Base-by-base conservation (phyloP, 1,140 invertebrate species). In the Euborellia annulipes region DNA sequence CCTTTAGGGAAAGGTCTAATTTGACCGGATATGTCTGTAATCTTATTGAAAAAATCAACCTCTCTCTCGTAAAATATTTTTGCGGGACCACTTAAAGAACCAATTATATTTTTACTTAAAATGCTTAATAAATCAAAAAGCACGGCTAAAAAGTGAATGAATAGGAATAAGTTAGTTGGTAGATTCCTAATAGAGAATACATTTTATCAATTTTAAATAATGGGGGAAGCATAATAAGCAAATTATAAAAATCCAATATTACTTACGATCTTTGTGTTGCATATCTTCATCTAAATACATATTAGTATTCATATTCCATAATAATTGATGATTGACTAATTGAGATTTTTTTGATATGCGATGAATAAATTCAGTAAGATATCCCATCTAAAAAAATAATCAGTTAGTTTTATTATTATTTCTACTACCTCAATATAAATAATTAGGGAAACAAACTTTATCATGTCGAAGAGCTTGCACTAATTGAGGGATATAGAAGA, bases 241-340 rank as follows among this genome's bases (percentile, higher is more conserved):
- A 27, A 27, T 6, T 6, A 11, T 27, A 37, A 14, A 37, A 47
- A 7, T 9, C 32, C 30, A 19, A 20, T 45, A 41, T 13, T 20
- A 66, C 68, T 71, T 64, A 79, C 82, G 71, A 69, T 98, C 95
- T 64, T 84, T 89, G 27, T 82, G 68, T 54, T 82, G 82, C 61
- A 89, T 89, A 49, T 98, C 95, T 65, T 99, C 95, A 60, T 99
- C 96, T 34, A 82, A 76, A 58, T 81, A 99, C 77, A 95, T 90
- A 63, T 98, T 99, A 0, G 93, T 96, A 55, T 95, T 82, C 91
- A 99, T 98, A 62, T 99, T 99, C 96, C 96, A 99, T 48, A 99
- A 91, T 4, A 99, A 64, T 61, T 99, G 96, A 68, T 99, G 96
- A 0, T 91, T 92, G 1, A 98, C 79, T 13, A 99, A 78, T 64